Base-by-base conservation (phyloP, 2,888 invertebrate genomes). In the Zygogramma bicolorata region DNA sequence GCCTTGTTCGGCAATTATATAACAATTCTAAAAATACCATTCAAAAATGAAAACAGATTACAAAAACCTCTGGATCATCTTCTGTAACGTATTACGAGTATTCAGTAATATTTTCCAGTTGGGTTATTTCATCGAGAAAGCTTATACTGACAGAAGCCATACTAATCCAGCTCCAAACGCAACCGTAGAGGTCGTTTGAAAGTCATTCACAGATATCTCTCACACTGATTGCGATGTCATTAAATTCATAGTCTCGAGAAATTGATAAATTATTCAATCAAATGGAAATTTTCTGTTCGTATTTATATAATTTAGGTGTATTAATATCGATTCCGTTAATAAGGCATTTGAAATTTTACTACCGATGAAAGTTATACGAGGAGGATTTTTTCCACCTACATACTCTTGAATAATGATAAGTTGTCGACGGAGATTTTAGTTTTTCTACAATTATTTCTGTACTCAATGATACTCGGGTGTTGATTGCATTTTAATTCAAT, bases 301-400 rank as follows among this genome's bases (percentile, higher is more conserved):
- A 53, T 53, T 7, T n/a, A n/a, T 53, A n/a, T n/a, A 25, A 53
- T n/a, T 53, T 22, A 27, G 53, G 10, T 6, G n/a, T 27, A 53
- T 53, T 15, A 53, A 53, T 53, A 53, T 53, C 53, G 53, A 53
- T 53, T 53, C 13, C 25, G 53, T n/a, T 25, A 53, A 53, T 53
- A n/a, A n/a, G 25, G n/a, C n/a, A 53, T 25, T 53, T 53, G 5
- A 27, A 53, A 13, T 53, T 53, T 53, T 27, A 53, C 53, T n/a
- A 8, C n/a, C 3, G 6, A 53, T 53, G 53, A 53, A 53, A 53
- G 53, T 53, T 53, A 53, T 27, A 6, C n/a, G 6, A 1, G 53
- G n/a, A 1, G 46, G 20, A 13, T 34, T 46, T 46, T 53, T 53
- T 53, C 2, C 25, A 25, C 22, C 27, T 25, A 27, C 53, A 53